Evolutionary conservation across 2,888 invertebrate species (phyloP), one percentile per base, ranked within the genome.

Genomic region (Bugulina stolonifera): DNA sequence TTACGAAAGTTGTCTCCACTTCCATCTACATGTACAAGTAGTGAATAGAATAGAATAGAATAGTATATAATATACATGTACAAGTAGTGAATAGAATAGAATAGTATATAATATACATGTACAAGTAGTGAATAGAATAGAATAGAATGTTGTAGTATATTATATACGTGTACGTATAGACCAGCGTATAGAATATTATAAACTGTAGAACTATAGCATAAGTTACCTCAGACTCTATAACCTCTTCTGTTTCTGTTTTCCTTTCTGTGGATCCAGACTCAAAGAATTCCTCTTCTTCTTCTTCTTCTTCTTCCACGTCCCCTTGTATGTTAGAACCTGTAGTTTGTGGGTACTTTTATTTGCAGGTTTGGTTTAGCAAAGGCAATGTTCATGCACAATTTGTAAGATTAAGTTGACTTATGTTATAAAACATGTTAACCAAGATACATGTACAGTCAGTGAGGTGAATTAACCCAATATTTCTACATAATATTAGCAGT

Each of bases 1-100:
- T 81, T 55, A 79, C 73, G 73, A 80, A 81, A 0, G 81, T 81
- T 73, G 80, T 79, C 55, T 76, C 75, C 73, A 82, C 83, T 72
- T 82, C 82, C 73, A 79, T 70, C 70, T 70, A 34, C 22, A 32
- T 43, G 18, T 43, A 43, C 10, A 10, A 43, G 43, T 43, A 43
- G 43, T 43, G 5, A 43, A 18, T 43, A 43, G 5, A 43, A 43
- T 43, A 43, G 5, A 43, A 18, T 43, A 43, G 43, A 5, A 43
- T 43, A 43, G 32, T 32, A 32, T 10, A 43, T 43, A 5, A 43
- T 43, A 10, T 18, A 43, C 5, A 43, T 43, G 18, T 43, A 43
- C 10, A 10, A 43, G 43, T 43, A 43, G 43, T 43, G 5, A 43
- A 18, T 43, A 43, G 5, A 43, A 43, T 43, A 43, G 5, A 43